phyloP scores from a whole-genome alignment of 2,113 vertebrate genomes.

The Engraulis encrasicolus region DNA sequence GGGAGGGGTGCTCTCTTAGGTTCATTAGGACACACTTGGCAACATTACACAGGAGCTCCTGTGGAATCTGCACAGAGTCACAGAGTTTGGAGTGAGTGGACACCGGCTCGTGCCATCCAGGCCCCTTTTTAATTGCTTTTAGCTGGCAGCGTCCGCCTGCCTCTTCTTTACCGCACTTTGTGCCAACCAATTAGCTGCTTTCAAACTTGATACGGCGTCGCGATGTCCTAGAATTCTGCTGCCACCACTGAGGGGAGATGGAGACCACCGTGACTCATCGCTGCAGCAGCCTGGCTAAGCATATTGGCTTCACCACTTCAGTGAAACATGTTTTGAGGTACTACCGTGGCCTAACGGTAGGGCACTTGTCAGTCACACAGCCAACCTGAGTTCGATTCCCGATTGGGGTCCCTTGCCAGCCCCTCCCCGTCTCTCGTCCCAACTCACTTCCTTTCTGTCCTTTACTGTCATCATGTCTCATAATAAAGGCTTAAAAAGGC shows the following conservation, averaged over 20 bases:
- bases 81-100: constrained; percentile 33
- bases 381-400: too few relatives aligned
- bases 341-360: too few relatives aligned
- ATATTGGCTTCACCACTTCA: not conserved
- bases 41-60: not conserved
- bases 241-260: too few relatives aligned
- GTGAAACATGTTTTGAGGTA: too few relatives aligned
- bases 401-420: too few relatives aligned
- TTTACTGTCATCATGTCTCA: too few relatives aligned
- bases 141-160: constrained; percentile 24
- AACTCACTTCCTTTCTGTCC: too few relatives aligned
- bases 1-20: not conserved
- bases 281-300: not conserved
- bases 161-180: constrained; percentile 24
- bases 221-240: not conserved
- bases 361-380: too few relatives aligned
- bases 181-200: constrained; percentile 36
- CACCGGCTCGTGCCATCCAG: constrained; percentile 34
- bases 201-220: not conserved
- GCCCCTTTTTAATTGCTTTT: constrained; percentile 46
- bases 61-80: not conserved
- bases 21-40: constrained; percentile 10
- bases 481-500: too few relatives aligned
- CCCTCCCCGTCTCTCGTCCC: too few relatives aligned
- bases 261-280: not conserved